Conservation (phyloP, 1,140 invertebrate genomes). For the Formica selysi region DNA sequence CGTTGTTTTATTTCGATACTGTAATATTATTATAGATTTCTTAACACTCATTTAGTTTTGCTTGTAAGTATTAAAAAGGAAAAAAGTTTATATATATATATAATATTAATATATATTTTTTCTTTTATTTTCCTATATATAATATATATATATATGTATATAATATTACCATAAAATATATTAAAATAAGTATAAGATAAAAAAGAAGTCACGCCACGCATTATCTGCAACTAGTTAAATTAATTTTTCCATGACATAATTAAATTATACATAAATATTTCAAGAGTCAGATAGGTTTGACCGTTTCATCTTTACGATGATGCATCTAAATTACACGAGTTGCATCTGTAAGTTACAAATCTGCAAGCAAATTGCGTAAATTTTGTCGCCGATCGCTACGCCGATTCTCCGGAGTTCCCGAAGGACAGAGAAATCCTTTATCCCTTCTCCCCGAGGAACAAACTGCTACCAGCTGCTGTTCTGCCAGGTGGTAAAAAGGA, state of each 20-base stretch:
- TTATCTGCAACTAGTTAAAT: neutral
- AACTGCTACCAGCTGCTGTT: constrained; percentile 74
- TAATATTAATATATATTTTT: too few relatives aligned
- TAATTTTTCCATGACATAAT: neutral
- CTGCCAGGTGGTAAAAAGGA: constrained; percentile 76
- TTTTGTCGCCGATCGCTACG: constrained; percentile 14
- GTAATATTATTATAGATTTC: neutral
- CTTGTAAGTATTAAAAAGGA: neutral
- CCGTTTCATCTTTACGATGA: neutral
- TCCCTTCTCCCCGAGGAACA: constrained; percentile 40
- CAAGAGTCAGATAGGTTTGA: neutral
- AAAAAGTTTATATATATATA: too few relatives aligned
- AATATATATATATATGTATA: too few relatives aligned
- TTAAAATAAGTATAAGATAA: too few relatives aligned
- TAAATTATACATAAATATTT: neutral
- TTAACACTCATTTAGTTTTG: neutral
- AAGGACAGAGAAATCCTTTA: constrained; percentile 66
- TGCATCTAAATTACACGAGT: neutral
- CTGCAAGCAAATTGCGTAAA: neutral
- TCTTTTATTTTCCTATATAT: too few relatives aligned
- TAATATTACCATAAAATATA: neutral
- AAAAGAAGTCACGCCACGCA: neutral
- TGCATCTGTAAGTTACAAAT: neutral
- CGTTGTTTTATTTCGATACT: neutral
- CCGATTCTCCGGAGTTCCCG: constrained; percentile 54